phyloP scores from a whole-genome alignment of 2,113 vertebrate genomes.

The Chroicocephalus ridibundus region DNA sequence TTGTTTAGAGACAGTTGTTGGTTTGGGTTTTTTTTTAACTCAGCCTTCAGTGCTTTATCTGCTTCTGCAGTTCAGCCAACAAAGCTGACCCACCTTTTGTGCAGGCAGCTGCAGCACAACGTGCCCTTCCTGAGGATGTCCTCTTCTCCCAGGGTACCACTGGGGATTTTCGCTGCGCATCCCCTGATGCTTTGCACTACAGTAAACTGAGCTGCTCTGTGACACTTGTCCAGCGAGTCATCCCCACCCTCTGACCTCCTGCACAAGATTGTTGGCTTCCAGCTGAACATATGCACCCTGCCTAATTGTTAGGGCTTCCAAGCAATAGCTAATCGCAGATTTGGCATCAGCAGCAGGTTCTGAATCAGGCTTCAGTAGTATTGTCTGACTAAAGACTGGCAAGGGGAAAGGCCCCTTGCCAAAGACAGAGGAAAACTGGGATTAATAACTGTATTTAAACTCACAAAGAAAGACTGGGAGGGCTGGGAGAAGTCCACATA shows the following conservation, averaged over 20 bases:
- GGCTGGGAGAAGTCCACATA: not conserved
- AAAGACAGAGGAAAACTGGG: not conserved
- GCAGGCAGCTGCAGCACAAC: not conserved
- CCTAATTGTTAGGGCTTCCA: not conserved
- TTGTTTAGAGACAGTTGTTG: not conserved
- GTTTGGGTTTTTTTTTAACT: not conserved
- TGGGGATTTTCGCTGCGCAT: rapidly evolving
- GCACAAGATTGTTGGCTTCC: not conserved
- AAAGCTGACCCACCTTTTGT: not conserved
- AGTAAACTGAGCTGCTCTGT: not conserved
- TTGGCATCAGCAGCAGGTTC: not conserved
- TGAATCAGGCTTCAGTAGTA: not conserved
- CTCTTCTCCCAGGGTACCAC: not conserved
- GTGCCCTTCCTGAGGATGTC: not conserved
- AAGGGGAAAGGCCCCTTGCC: not conserved
- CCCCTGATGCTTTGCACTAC: not conserved
- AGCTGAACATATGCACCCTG: not conserved
- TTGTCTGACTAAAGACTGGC: not conserved
- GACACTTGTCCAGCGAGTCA: not conserved
- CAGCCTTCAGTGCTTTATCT: not conserved
- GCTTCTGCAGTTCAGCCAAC: not conserved
- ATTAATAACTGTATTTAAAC: not conserved
- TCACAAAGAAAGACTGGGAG: not conserved
- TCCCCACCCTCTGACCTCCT: not conserved
- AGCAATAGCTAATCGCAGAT: not conserved